phyloP scores from a whole-genome alignment of 2,888 invertebrate genomes.

The Cordilura impudica region DNA sequence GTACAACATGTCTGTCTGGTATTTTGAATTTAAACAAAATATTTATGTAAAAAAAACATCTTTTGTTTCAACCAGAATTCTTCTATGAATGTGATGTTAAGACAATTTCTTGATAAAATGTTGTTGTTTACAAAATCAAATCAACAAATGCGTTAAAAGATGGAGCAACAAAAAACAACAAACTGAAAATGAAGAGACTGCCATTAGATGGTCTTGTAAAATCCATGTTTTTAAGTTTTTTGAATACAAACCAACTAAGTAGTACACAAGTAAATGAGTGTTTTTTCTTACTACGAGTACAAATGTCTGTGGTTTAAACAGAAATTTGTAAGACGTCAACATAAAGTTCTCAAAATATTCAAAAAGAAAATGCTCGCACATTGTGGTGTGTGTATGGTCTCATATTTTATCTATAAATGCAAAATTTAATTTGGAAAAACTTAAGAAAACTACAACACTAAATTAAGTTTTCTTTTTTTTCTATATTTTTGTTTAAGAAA shows the following conservation, averaged over 20 bases:
- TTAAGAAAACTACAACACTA: not conserved
- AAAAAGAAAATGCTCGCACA: slow-evolving; percentile 32
- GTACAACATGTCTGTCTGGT: slow-evolving; percentile 23
- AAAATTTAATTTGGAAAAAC: slow-evolving; percentile 15
- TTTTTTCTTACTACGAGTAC: too few species aligned
- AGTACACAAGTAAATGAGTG: too few species aligned
- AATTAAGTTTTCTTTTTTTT: too few species aligned
- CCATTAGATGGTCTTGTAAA: not conserved
- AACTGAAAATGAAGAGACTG: slow-evolving; percentile 6
- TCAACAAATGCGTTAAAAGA: slow-evolving; percentile 29
- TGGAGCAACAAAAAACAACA: too few species aligned
- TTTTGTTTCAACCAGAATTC: not conserved
- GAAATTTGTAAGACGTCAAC: not conserved
- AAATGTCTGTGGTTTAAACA: slow-evolving; percentile 24
- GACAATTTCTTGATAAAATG: slow-evolving; percentile 29
- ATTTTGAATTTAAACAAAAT: not conserved
- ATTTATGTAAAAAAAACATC: not conserved
- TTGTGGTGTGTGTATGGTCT: slow-evolving; percentile 36
- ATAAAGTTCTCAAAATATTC: not conserved
- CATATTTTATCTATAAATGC: slow-evolving; percentile 37
- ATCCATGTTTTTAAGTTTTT: not conserved
- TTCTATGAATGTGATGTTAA: slow-evolving; percentile 11
- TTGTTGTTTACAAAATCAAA: slow-evolving; percentile 14
- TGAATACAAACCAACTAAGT: not conserved
- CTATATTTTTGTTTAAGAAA: slow-evolving; percentile 1